Conservation (phyloP, 1,140 invertebrate species). For the Paracyclopina nana region DNA sequence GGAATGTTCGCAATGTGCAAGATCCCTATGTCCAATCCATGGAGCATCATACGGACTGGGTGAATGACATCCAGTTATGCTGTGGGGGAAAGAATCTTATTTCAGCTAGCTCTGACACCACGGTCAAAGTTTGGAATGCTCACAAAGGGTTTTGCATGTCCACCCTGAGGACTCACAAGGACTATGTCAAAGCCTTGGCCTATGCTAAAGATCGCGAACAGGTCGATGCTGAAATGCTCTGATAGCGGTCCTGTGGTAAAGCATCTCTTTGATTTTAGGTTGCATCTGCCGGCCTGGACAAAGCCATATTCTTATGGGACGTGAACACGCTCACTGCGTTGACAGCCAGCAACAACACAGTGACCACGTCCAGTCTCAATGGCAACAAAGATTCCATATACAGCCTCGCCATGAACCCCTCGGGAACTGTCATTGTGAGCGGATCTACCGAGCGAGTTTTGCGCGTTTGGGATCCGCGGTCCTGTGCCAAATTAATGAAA, state of each 20-base stretch:
- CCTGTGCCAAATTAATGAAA: slow-evolving; percentile 86
- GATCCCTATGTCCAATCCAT: slow-evolving; percentile 82
- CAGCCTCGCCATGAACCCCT: slow-evolving; percentile 92
- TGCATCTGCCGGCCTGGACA: slow-evolving; percentile 89
- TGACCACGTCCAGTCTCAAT: slow-evolving; percentile 86
- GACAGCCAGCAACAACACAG: slow-evolving; percentile 94
- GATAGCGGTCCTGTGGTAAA: no score
- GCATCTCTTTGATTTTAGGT: slow-evolving; percentile 34
- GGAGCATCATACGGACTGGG: slow-evolving; percentile 98
- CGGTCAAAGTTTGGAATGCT: slow-evolving; percentile 99
- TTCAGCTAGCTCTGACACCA: slow-evolving; percentile 95
- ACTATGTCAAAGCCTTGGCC: slow-evolving; percentile 93
- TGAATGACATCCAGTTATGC: slow-evolving; percentile 95
- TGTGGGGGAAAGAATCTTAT: slow-evolving; percentile 93
- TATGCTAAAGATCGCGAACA: slow-evolving; percentile 96
- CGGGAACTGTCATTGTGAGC: slow-evolving; percentile 84
- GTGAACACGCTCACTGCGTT: slow-evolving; percentile 92
- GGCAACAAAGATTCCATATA: slow-evolving; percentile 98
- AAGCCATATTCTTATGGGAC: slow-evolving; percentile 96
- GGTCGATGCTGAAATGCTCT: no score
- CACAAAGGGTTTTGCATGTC: slow-evolving; percentile 99
- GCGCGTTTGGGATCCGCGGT: slow-evolving; percentile 89
- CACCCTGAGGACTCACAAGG: slow-evolving; percentile 87
- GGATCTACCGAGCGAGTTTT: slow-evolving; percentile 85
- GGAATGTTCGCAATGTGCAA: slow-evolving; percentile 45